Evolutionary conservation across 2,888 invertebrate species (phyloP), one percentile per base, ranked within the genome.

Genomic region (Chrysina gloriosa): DNA sequence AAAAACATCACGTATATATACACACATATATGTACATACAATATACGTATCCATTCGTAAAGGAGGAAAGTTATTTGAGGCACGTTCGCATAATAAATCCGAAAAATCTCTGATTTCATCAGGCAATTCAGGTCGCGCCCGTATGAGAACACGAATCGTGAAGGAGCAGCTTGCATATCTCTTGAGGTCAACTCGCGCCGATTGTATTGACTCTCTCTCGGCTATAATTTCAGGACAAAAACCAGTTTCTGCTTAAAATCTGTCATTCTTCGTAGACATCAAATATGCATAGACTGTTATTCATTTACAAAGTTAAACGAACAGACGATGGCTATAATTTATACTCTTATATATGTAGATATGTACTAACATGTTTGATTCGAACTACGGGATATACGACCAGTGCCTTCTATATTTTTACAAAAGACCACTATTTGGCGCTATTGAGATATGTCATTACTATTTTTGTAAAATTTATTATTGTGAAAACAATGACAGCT

Each of bases 141-240:
- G 27, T 42, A n/a, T 27, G 42, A 61, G 27, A 52, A 52, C 58
- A 61, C 42, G 29, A 61, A 61, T 31, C 52, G 52, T 52, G 52
- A 31, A 52, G 52, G 16, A 52, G 52, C 31, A 52, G 31, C 31
- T 45, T 45, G 52, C 9, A 50, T 50, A 50, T 19, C 19, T 52
- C 9, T 7, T 31, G 52, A 52, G 52, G 52, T 52, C 31, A 52
- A 29, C 31, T 19, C 19, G 31, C 31, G 31, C 19, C 52, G 52
- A 52, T 52, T 45, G 16, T 34, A 52, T 31, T 52, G 52, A 31
- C 29, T 48, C 25, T 48, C 9, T 29, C 29, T 29, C 7, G 9
- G 58, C 16, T 45, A 42, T 29, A 31, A 52, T 19, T 52, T 21
- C 31, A 31, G 31, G 29, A 19, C 31, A 16, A 52, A 31, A 52